Evolutionary conservation across 2,797 vertebrate genomes (phyloP).

Genomic region (Danio aesculapii): DNA sequence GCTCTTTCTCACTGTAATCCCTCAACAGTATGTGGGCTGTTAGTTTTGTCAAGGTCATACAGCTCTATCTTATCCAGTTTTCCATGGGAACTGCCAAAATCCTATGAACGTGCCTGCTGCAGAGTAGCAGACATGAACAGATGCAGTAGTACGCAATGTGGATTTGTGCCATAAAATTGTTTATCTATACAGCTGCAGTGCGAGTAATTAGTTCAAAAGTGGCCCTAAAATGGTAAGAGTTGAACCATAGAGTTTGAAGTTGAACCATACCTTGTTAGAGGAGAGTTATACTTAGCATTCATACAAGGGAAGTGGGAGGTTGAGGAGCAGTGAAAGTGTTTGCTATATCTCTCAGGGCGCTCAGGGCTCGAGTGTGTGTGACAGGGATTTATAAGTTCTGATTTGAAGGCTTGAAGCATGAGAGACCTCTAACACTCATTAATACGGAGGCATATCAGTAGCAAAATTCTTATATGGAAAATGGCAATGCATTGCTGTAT

Average conservation of each 20-base stretch:
- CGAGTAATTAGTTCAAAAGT: not conserved
- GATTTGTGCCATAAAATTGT: not conserved
- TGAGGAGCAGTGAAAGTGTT: slow-evolving; percentile 46
- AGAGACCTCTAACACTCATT: slow-evolving; percentile 59
- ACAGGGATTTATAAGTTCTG: slow-evolving; percentile 69
- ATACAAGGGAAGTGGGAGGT: not conserved
- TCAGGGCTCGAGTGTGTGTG: slow-evolving; percentile 44
- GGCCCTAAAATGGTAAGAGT: not conserved
- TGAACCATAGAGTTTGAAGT: no score
- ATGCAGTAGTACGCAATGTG: not conserved
- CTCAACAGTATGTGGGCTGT: not conserved
- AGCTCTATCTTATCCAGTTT: slow-evolving; percentile 23
- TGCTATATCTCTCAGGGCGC: slow-evolving; percentile 54
- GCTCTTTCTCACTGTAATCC: not conserved
- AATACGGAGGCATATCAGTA: not conserved
- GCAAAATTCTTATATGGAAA: no score
- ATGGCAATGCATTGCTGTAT: no score
- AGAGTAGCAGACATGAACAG: slow-evolving; percentile 16
- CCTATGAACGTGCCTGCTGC: slow-evolving; percentile 48
- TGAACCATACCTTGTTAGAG: not conserved
- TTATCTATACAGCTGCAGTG: not conserved
- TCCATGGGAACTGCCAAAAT: slow-evolving; percentile 38
- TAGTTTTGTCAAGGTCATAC: slow-evolving; percentile 28
- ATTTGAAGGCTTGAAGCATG: slow-evolving; percentile 57
- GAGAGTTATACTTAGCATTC: slow-evolving; percentile 26